These are phyloP conservation scores for Helleia helle DNA, from an alignment of 2,888 invertebrate species.

Conservation along the genomic window DNA sequence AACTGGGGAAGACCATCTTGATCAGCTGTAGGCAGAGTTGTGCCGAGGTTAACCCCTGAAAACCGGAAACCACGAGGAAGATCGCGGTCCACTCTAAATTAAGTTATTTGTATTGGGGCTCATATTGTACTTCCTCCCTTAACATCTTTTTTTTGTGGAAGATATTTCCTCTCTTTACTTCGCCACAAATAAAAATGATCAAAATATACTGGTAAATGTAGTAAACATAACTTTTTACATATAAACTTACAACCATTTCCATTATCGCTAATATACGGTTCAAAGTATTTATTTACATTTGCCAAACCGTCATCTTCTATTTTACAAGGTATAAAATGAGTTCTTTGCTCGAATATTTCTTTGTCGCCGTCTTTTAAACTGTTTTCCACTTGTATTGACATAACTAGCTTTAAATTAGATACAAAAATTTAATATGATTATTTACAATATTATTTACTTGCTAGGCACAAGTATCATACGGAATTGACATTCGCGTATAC, in stretches of 20 bases:
- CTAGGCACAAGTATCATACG: too few species aligned
- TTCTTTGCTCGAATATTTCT: constrained; percentile 44
- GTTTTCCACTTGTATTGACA: constrained; percentile 76
- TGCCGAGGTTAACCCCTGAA: too few species aligned
- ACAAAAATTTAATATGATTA: too few species aligned
- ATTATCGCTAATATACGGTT: constrained; percentile 69
- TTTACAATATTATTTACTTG: too few species aligned
- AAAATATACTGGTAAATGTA: not conserved
- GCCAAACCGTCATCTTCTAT: constrained; percentile 80
- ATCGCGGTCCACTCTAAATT: too few species aligned
- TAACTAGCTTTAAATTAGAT: constrained; percentile 25
- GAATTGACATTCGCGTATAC: too few species aligned
- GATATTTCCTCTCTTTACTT: not conserved
- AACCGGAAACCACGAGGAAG: too few species aligned
- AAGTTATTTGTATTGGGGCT: too few species aligned
- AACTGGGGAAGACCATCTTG: too few species aligned
- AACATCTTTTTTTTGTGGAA: too few species aligned
- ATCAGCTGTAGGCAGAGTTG: too few species aligned
- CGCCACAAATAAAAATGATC: not conserved
- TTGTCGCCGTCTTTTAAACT: constrained; percentile 62
- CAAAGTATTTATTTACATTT: constrained; percentile 79
- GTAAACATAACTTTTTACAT: not conserved
- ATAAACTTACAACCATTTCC: constrained; percentile 64
- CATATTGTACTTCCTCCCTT: too few species aligned
- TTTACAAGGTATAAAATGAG: constrained; percentile 83